Conservation (phyloP, 1,140 invertebrate genomes). For the Proctacanthus coquilletti region DNA sequence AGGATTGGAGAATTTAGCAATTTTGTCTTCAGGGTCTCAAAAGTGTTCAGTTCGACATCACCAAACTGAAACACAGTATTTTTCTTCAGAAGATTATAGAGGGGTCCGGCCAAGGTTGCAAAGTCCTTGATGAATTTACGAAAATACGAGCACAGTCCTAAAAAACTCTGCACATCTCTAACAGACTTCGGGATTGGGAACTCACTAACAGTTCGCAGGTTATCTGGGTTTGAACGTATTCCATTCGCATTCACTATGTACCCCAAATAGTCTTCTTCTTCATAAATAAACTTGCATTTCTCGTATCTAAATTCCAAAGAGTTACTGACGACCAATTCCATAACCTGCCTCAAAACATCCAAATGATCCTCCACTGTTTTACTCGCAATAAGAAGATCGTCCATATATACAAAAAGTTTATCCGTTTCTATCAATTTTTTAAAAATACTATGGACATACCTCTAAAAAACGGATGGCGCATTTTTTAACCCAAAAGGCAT, state of each 20-base stretch:
- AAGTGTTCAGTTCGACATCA: slow-evolving; percentile 9
- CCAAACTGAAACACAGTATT: slow-evolving; percentile 12
- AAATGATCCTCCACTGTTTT: neutral
- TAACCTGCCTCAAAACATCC: slow-evolving; percentile 8
- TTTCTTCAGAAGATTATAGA: slow-evolving; percentile 16
- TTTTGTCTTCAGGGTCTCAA: slow-evolving; percentile 13
- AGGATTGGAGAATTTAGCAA: slow-evolving; percentile 11
- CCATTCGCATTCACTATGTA: neutral
- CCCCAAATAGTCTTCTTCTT: neutral
- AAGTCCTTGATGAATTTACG: slow-evolving; percentile 13
- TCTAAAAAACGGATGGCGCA: slow-evolving; percentile 21
- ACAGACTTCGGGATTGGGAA: slow-evolving; percentile 11
- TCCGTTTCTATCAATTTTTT: slow-evolving; percentile 5
- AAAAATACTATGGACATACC: slow-evolving; percentile 20
- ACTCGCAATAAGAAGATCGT: neutral
- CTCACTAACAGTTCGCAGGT: slow-evolving; percentile 6
- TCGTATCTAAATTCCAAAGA: slow-evolving; percentile 12
- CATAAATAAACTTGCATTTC: neutral
- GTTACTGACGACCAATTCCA: slow-evolving; percentile 14
- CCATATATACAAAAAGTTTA: neutral
- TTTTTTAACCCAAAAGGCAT: slow-evolving; percentile 15
- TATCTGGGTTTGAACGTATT: neutral
- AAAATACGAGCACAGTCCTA: slow-evolving; percentile 12
- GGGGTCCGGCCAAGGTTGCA: slow-evolving; percentile 12
- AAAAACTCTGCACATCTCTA: slow-evolving; percentile 11